Evolutionary conservation across 2,113 vertebrate genomes (phyloP).

Genomic region (Eclectus roratus): DNA sequence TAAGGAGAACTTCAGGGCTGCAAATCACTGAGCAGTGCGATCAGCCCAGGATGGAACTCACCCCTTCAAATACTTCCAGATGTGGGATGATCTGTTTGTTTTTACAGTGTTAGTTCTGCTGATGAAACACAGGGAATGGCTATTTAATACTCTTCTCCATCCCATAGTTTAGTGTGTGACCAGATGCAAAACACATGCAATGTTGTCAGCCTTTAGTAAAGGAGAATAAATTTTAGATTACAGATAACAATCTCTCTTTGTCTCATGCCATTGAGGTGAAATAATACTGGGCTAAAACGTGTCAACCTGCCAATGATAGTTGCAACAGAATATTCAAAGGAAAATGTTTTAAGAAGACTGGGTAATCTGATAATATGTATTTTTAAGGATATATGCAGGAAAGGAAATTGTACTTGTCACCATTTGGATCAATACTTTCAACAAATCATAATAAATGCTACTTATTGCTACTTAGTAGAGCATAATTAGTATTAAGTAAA

Average conservation of each 20-base stretch:
- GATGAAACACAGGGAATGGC: not conserved
- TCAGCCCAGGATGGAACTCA: not conserved
- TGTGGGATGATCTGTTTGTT: not conserved
- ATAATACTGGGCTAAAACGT: not conserved
- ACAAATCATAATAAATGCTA: conserved; percentile 62
- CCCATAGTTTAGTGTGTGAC: not conserved
- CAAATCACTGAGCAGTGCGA: rapidly evolving
- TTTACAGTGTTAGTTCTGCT: not conserved
- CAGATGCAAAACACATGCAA: not conserved
- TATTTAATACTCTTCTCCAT: not conserved
- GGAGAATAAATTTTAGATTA: not conserved
- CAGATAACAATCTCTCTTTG: not conserved
- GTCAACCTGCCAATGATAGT: not conserved
- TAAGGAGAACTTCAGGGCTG: rapidly evolving
- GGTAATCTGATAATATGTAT: conserved; percentile 36
- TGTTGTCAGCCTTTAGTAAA: not conserved
- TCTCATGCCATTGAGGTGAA: not conserved
- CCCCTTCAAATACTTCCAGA: not conserved
- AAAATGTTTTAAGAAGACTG: conserved; percentile 1
- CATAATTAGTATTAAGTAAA: conserved; percentile 70
- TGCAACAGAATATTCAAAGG: not conserved
- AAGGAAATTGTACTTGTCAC: conserved; percentile 44
- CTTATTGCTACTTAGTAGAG: conserved; percentile 62
- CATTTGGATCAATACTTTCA: conserved; percentile 64
- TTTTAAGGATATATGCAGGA: conserved; percentile 33